phyloP scores from a whole-genome alignment of 2,797 vertebrate genomes.

The Valencia hispanica region DNA sequence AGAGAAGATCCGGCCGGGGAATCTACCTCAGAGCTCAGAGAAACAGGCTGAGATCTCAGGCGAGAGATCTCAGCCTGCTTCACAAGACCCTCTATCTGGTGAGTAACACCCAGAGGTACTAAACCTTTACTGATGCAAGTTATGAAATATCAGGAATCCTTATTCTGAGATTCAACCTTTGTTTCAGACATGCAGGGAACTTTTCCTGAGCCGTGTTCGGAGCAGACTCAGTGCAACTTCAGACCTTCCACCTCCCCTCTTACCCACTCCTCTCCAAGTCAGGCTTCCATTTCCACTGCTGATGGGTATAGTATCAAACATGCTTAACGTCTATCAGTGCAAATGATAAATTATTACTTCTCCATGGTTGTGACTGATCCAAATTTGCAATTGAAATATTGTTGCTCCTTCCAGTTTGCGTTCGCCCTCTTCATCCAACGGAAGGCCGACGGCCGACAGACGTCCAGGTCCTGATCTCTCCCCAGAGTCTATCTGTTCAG shows the following conservation, averaged over 20 bases:
- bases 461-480: conserved; percentile 62
- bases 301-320: conserved; percentile 64
- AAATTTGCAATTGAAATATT: neutral
- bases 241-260: conserved; percentile 92
- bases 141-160: neutral
- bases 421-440: conserved; percentile 63
- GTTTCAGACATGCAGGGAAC: conserved; percentile 36
- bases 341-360: neutral
- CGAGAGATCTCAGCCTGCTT: conserved; percentile 29
- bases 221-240: conserved; percentile 86
- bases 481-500: conserved; percentile 79
- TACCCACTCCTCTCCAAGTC: conserved; percentile 95
- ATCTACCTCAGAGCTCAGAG: conserved; percentile 24
- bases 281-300: conserved; percentile 80
- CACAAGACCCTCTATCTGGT: conserved; percentile 69
- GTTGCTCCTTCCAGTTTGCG: conserved; percentile 49
- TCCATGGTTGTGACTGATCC: neutral
- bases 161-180: conserved; percentile 4
- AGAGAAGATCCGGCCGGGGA: conserved; percentile 21
- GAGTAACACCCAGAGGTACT: conserved; percentile 52
- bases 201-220: conserved; percentile 67
- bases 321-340: neutral
- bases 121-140: neutral
- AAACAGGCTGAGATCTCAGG: conserved; percentile 72
- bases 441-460: conserved; percentile 50